Conservation (phyloP, 35 echinoderm and acorn worm species). For the Heliocidaris erythrogramma region DNA sequence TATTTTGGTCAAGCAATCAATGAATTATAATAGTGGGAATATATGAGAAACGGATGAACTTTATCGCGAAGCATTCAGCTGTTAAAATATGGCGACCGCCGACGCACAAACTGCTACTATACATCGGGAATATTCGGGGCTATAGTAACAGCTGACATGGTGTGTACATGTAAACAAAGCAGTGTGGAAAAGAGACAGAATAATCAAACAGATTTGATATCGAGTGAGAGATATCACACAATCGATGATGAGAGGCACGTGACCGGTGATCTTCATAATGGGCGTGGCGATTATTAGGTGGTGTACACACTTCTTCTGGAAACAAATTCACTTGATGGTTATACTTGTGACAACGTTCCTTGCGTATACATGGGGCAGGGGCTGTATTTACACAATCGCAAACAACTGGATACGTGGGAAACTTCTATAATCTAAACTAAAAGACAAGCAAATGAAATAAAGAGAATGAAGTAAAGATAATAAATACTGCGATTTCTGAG, state of each 20-base stretch:
- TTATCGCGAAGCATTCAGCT: background rate
- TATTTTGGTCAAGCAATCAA: background rate
- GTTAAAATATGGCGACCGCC: background rate
- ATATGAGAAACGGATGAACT: background rate
- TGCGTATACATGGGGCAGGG: background rate
- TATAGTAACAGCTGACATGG: background rate
- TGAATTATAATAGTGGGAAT: background rate
- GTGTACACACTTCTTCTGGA: background rate
- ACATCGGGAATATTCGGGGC: background rate
- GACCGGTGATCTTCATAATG: background rate
- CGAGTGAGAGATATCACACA: background rate
- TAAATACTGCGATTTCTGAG: background rate
- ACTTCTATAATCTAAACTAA: background rate
- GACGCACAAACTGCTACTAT: background rate
- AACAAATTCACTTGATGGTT: background rate
- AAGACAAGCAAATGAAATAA: background rate
- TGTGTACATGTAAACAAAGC: background rate
- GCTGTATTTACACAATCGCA: background rate
- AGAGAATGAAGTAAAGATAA: background rate
- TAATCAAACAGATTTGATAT: conserved; percentile 6
- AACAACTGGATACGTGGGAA: background rate
- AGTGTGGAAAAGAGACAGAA: background rate
- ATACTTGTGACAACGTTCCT: background rate
- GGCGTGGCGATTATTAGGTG: background rate
- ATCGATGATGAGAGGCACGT: background rate